These are phyloP conservation scores for Anser brachyrhynchus DNA, from an alignment of 2,113 vertebrate species.

Conservation along the genomic window DNA sequence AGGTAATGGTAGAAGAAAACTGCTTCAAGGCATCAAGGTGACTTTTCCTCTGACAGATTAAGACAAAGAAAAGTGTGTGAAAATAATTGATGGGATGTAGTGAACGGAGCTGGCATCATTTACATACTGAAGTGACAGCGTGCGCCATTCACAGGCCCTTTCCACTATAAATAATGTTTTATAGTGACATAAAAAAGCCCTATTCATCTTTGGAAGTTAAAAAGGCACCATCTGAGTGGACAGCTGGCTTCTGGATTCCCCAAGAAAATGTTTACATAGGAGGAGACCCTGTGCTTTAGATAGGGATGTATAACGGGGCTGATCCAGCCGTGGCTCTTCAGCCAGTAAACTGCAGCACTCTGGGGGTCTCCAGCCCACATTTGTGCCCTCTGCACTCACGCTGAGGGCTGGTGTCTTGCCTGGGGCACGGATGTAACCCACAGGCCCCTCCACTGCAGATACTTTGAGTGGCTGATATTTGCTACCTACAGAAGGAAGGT, in stretches of 20 bases:
- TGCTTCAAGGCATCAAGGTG: slow-evolving; percentile 54
- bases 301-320: neutral
- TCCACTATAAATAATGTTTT: slow-evolving; percentile 45
- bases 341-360: neutral
- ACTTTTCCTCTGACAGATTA: slow-evolving; percentile 59
- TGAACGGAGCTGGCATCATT: slow-evolving; percentile 31
- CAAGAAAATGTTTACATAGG: neutral
- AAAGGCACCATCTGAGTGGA: slow-evolving; percentile 23
- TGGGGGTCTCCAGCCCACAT: neutral
- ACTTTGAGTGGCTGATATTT: neutral
- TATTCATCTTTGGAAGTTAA: slow-evolving; percentile 33
- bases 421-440: neutral
- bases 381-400: neutral
- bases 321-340: neutral
- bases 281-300: neutral
- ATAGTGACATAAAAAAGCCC: slow-evolving; percentile 35
- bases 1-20: neutral
- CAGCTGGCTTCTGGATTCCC: neutral
- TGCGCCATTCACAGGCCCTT: neutral
- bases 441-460: fast-evolving
- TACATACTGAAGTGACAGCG: slow-evolving; percentile 30
- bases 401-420: neutral
- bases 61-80: slow-evolving; percentile 40
- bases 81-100: slow-evolving; percentile 47
- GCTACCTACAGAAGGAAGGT: neutral